These are phyloP conservation scores for Zosterops lateralis DNA, from an alignment of 2,113 vertebrate genomes.

Conservation along the genomic window DNA sequence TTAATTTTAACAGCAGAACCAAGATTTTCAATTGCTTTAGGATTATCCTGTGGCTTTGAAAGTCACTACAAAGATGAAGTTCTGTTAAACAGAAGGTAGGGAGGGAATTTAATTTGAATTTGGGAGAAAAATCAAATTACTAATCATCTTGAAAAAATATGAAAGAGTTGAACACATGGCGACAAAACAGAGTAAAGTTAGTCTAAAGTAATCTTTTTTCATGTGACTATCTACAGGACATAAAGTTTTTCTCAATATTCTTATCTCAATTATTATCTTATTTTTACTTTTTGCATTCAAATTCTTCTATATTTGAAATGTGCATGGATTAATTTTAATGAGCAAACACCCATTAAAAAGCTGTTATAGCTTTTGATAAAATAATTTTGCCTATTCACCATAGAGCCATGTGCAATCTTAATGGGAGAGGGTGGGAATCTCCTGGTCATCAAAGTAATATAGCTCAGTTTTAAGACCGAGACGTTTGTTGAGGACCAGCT, in stretches of 20 bases:
- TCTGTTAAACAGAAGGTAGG: slow-evolving; percentile 11
- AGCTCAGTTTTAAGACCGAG: background rate
- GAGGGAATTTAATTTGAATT: slow-evolving; percentile 48
- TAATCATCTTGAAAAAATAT: background rate
- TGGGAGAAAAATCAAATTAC: slow-evolving; percentile 19
- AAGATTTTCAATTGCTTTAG: slow-evolving; percentile 17
- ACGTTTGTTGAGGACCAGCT: background rate
- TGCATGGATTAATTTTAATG: background rate
- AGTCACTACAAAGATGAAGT: slow-evolving; percentile 31
- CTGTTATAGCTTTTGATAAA: background rate
- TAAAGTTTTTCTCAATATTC: background rate
- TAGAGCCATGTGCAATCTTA: background rate
- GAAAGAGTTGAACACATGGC: background rate
- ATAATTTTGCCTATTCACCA: background rate
- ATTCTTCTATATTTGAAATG: background rate
- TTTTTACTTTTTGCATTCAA: background rate
- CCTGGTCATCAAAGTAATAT: background rate
- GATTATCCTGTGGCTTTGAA: slow-evolving; percentile 22
- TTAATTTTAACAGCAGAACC: background rate
- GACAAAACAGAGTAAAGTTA: background rate
- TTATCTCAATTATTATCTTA: background rate
- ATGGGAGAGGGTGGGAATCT: background rate
- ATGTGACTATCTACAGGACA: background rate
- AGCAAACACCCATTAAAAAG: background rate
- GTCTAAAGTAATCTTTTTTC: background rate